Conservation (phyloP, 1,140 invertebrate species). For the Diuraphis noxia region DNA sequence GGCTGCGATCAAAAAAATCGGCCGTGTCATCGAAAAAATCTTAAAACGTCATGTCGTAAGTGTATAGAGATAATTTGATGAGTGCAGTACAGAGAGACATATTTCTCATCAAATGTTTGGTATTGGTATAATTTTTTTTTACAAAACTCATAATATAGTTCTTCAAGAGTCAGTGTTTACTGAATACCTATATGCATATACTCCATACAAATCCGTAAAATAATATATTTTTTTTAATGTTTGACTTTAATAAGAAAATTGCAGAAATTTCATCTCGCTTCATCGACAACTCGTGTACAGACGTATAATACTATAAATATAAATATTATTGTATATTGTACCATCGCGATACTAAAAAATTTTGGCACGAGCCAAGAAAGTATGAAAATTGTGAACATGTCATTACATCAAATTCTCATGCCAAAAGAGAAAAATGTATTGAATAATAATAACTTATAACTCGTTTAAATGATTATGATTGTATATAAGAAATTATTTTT, state of each 20-base stretch:
- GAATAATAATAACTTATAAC: no score
- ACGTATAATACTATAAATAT: no score
- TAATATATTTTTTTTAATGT: not conserved
- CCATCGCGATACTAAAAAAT: no score
- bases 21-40: not conserved
- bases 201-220: not conserved
- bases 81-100: not conserved
- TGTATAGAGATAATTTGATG: not conserved
- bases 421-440: not conserved
- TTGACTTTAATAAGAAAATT: not conserved
- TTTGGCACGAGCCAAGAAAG: not conserved
- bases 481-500: no score
- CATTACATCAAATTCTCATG: not conserved
- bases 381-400: not conserved
- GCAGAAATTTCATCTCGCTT: not conserved
- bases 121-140: not conserved
- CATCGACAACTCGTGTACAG: not conserved
- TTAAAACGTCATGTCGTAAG: not conserved
- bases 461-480: no score
- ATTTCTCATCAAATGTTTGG: not conserved
- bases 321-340: no score
- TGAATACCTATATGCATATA: no score
- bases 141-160: not conserved
- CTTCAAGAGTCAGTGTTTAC: not conserved
- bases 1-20: not conserved